Percentiles rank a stretch among this genome's conserved stretches.
Evolutionary conservation across 1,140 invertebrate genomes (phyloP).

Genomic region (Sminthurinus signatus): DNA sequence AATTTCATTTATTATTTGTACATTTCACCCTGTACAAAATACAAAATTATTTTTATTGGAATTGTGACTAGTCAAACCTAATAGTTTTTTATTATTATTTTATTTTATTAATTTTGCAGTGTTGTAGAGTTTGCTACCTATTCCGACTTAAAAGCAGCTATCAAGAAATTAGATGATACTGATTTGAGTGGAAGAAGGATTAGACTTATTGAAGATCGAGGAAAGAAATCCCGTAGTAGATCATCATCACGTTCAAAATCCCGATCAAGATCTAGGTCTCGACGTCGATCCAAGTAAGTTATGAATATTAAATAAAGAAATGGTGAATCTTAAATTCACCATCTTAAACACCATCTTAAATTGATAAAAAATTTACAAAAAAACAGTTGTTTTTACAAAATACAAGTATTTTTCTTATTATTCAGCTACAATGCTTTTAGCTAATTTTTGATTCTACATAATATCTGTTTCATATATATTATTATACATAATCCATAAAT

Average conservation of each 20-base stretch:
- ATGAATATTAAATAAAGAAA: conserved; percentile 45
- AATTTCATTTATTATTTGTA: no score
- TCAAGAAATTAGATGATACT: conserved; percentile 92
- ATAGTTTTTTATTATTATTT: no score
- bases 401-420: no score
- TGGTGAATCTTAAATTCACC: conserved; percentile 21
- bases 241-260: conserved; percentile 58
- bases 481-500: not conserved
- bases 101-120: no score
- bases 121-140: conserved; percentile 89
- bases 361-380: no score
- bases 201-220: conserved; percentile 77
- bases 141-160: conserved; percentile 89
- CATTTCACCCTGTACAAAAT: no score
- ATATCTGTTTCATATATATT: no score
- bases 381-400: no score
- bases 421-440: no score
- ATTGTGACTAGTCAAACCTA: no score
- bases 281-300: conserved; percentile 50
- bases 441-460: no score
- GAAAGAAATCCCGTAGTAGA: conserved; percentile 58
- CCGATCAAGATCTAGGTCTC: conserved; percentile 52
- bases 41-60: no score
- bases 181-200: conserved; percentile 93
- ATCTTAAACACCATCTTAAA: not conserved